phyloP scores from a whole-genome alignment of 2,113 vertebrate species.

The Siphamia tubifer region DNA sequence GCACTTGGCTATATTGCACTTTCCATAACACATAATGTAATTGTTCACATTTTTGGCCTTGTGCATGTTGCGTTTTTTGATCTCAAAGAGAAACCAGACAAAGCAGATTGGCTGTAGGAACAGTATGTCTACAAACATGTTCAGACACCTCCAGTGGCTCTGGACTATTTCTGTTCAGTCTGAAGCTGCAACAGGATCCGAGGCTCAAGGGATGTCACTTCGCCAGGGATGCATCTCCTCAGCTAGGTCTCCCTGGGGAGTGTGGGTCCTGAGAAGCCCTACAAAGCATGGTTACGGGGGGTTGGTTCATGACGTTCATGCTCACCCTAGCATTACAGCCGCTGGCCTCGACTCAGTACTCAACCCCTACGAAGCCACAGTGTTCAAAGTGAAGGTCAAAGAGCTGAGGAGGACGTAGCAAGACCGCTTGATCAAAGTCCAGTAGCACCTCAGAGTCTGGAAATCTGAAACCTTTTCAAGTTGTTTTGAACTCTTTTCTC shows the following conservation, averaged over 20 bases:
- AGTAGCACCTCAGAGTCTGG: constrained; percentile 1
- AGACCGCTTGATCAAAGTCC: constrained; percentile 54
- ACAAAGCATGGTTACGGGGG: background rate
- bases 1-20: too few relatives aligned
- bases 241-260: constrained; percentile 5
- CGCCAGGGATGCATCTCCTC: constrained; percentile 36
- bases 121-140: constrained; percentile 15
- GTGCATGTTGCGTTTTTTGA: background rate
- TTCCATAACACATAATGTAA: too few relatives aligned
- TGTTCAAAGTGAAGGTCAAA: constrained; percentile 69
- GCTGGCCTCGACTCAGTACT: constrained; percentile 27
- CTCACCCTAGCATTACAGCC: constrained; percentile 18
- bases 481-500: background rate
- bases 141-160: constrained; percentile 50
- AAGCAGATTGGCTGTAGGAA: constrained; percentile 1
- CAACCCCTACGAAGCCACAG: constrained; percentile 22
- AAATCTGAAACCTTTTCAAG: constrained; percentile 9
- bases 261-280: background rate
- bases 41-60: background rate
- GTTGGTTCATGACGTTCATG: constrained; percentile 10
- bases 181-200: constrained; percentile 55
- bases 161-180: constrained; percentile 70
- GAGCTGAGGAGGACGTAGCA: constrained; percentile 18
- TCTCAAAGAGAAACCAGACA: constrained; percentile 11
- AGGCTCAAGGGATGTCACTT: constrained; percentile 2